Conservation (phyloP, 2,888 invertebrate genomes). For the Tenthredo amoena region DNA sequence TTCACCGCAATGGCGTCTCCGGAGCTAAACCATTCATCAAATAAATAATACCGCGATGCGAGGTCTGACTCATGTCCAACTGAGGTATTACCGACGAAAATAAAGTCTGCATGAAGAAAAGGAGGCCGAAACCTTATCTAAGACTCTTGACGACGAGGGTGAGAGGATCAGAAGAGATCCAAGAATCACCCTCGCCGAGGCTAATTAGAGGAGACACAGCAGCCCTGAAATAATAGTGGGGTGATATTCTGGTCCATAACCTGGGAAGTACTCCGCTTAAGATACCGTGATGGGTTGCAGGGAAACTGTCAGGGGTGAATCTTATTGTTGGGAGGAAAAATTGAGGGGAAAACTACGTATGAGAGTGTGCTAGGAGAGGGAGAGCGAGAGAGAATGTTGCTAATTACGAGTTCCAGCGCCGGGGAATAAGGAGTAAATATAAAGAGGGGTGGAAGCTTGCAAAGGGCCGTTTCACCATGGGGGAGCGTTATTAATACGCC, state of each 20-base stretch:
- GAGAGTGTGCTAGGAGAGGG: neutral
- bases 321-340: neutral
- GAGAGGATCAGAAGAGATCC: slow-evolving; percentile 28
- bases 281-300: neutral
- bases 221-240: slow-evolving; percentile 43
- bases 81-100: neutral
- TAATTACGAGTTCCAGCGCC: slow-evolving; percentile 69
- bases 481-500: slow-evolving; percentile 54
- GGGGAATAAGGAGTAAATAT: slow-evolving; percentile 55
- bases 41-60: slow-evolving; percentile 63
- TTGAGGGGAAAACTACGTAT: neutral
- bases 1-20: slow-evolving; percentile 56
- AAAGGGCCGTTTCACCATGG: slow-evolving; percentile 54
- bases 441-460: slow-evolving; percentile 56
- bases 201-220: slow-evolving; percentile 31
- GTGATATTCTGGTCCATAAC: neutral
- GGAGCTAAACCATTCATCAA: slow-evolving; percentile 73
- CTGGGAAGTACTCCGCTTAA: neutral
- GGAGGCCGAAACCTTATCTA: neutral
- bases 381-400: slow-evolving; percentile 62
- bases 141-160: neutral
- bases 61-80: slow-evolving; percentile 67
- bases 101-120: slow-evolving; percentile 5
- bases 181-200: neutral
- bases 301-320: slow-evolving; percentile 10